A percentile compares a stretch with the other conserved stretches of the same genome.
Conservation (phyloP, 2,113 vertebrate species). For the Phalacrocorax aristotelis region DNA sequence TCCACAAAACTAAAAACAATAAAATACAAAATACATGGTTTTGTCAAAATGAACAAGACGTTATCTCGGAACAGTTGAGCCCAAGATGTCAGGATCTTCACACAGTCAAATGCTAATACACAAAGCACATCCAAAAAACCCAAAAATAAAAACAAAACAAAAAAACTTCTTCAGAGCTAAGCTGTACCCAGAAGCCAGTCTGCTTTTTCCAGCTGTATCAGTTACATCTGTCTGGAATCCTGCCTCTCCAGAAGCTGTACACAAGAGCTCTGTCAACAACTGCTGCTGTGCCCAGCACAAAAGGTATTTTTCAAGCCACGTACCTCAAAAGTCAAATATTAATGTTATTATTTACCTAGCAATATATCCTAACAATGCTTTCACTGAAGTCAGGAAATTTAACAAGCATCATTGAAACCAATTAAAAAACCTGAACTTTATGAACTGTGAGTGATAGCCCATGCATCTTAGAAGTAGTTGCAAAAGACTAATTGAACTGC, state of each 20-base stretch:
- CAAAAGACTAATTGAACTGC: neutral
- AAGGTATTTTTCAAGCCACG: constrained; percentile 7
- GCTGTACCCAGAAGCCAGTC: neutral
- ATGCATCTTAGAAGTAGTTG: neutral
- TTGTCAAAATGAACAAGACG: neutral
- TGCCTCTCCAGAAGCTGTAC: neutral
- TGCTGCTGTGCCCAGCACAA: neutral
- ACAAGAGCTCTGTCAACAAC: neutral
- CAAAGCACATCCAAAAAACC: neutral
- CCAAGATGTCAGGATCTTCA: neutral
- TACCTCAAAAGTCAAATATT: neutral
- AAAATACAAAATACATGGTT: neutral
- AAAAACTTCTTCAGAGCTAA: neutral
- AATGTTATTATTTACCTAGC: neutral
- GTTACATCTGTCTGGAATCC: constrained; percentile 30
- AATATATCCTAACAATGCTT: neutral
- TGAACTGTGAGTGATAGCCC: neutral
- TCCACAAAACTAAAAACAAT: neutral
- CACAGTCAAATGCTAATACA: neutral
- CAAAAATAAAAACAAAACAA: neutral
- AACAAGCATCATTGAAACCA: neutral
- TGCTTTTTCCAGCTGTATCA: constrained; percentile 35
- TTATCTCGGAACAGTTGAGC: neutral
- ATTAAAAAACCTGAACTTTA: neutral
- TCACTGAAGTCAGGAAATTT: neutral